Evolutionary conservation across 2,888 invertebrate genomes (phyloP), one percentile per base, ranked within the genome.

Genomic region (Chalcosyrphus nemorum): DNA sequence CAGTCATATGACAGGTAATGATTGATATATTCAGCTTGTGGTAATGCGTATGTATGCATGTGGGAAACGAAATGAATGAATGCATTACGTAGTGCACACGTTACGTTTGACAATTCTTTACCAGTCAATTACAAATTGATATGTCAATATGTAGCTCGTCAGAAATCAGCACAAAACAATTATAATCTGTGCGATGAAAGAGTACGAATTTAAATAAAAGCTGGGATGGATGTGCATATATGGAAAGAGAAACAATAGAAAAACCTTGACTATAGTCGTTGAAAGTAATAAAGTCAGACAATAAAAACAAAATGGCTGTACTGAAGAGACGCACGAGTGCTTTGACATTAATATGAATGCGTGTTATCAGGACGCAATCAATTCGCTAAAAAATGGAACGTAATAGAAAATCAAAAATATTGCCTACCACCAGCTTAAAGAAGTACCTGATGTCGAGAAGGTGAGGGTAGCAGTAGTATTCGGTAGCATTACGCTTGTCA

Each of bases 321-420:
- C 57, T 63, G 63, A 32, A 27, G 47, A 54, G 19, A 63, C 71
- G 71, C 77, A 78, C 77, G 77, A 70, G 21, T 63, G 77, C 19
- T 56, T 45, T 78, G 71, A 71, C 70, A 78, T 78, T 63, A 70
- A 71, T 70, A 61, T 45, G 47, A 78, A 71, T 71, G 77, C 77
- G 70, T 78, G 70, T 71, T 61, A 71, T 61, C 54, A 45, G 76
- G 15, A 29, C 9, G 19, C 2, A 7, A 24, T 13, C 11, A 7
- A 56, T 11, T n/a, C 17, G 35, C 35, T 21, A 52, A 15, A 54
- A 54, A 38, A 38, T 13, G 13, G 38, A 13, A 13, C 13, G 13
- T 38, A 13, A 38, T n/a, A 5, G 13, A 13, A 38, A 38, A 38
- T 38, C 1, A 38, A 38, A 38, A 38, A 38, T 38, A 38, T 38